Conservation (phyloP, 2,888 invertebrate species). For the Sesia bembeciformis region DNA sequence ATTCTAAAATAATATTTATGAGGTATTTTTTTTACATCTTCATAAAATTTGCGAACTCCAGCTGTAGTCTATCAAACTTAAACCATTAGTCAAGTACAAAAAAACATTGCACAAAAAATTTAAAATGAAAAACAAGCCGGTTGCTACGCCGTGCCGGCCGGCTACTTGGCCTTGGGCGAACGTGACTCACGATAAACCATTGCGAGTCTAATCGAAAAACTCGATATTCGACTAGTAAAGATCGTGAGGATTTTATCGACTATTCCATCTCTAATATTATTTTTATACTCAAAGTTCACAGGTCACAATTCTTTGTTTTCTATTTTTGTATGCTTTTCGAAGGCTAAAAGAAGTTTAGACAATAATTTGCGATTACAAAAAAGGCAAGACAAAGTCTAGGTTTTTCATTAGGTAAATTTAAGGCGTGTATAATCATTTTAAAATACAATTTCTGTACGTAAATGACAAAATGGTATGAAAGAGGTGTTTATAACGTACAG, state of each 20-base stretch:
- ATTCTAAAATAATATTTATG: no score
- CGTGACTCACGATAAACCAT: conserved; percentile 38
- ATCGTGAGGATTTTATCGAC: background rate
- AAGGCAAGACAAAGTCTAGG: no score
- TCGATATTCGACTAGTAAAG: conserved; percentile 6
- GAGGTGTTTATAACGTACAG: no score
- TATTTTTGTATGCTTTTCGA: background rate
- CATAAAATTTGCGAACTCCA: no score
- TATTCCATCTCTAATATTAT: background rate
- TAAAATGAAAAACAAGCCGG: background rate
- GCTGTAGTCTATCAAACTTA: no score
- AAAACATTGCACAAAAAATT: background rate
- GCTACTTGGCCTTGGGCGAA: conserved; percentile 48
- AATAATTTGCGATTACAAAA: no score
- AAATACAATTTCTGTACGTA: no score
- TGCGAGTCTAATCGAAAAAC: conserved; percentile 32
- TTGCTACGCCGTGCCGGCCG: conserved; percentile 61
- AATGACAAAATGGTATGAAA: no score
- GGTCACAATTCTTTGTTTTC: conserved; percentile 7
- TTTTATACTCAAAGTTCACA: conserved; percentile 25
- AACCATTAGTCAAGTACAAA: background rate
- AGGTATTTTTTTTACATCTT: no score
- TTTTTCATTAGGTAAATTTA: no score
- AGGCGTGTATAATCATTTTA: no score
- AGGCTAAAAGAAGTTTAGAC: no score